Evolutionary conservation across 2,797 vertebrate genomes (phyloP).

Genomic region (Synanceia verrucosa): DNA sequence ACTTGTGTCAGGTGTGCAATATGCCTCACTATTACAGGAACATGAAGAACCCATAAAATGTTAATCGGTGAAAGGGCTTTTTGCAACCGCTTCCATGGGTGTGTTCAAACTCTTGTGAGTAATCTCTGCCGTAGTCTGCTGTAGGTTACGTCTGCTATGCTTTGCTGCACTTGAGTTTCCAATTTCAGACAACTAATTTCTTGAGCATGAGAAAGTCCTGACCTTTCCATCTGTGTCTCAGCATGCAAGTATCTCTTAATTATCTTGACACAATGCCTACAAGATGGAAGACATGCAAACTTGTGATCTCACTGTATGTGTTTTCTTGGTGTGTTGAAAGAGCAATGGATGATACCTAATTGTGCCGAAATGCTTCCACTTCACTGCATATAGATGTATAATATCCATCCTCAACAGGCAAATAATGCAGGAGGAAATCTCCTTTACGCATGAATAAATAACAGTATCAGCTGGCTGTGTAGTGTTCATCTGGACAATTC

Average conservation of each 20-base stretch:
- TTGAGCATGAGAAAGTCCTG: conserved; percentile 12
- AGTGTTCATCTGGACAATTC: conserved; percentile 35
- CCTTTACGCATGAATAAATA: conserved; percentile 24
- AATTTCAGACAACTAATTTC: conserved; percentile 9
- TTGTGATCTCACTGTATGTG: conserved; percentile 9
- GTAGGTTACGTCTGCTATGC: background rate
- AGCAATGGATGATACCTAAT: conserved; percentile 31
- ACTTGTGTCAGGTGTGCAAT: background rate
- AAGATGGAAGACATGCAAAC: background rate
- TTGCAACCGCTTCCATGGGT: background rate
- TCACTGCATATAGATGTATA: conserved; percentile 15
- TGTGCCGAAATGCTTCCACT: conserved; percentile 35
- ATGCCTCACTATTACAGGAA: background rate
- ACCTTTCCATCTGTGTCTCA: conserved; percentile 33
- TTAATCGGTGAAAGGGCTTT: background rate
- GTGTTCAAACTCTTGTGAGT: background rate
- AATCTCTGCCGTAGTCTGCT: background rate
- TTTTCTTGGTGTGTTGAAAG: conserved; percentile 12
- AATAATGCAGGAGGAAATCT: conserved; percentile 20
- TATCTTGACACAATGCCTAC: conserved; percentile 5
- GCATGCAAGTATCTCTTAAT: conserved; percentile 34
- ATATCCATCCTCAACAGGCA: conserved; percentile 1
- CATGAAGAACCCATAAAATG: background rate
- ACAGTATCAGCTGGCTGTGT: background rate
- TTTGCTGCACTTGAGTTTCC: conserved; percentile 5